These are phyloP conservation scores for Coelopa pilipes DNA, from an alignment of 2,888 invertebrate genomes.

Conservation along the genomic window DNA sequence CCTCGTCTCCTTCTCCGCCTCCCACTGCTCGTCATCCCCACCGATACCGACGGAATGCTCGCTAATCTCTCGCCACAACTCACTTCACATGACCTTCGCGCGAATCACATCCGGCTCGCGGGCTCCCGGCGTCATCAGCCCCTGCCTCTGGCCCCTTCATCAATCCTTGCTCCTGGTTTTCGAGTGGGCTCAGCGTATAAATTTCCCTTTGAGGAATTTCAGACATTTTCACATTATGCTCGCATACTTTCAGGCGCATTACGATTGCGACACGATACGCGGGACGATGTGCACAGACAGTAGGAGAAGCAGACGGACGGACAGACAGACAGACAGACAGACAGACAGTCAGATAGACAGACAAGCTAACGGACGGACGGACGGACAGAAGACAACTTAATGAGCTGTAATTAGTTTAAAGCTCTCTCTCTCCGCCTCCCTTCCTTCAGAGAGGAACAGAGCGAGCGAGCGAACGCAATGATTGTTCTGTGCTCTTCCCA, in stretches of 20 bases:
- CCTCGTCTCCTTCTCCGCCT: too few relatives aligned
- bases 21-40: too few relatives aligned
- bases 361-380: slow-evolving; percentile 6
- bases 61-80: too few relatives aligned
- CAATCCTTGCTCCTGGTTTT: background rate
- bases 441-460: slow-evolving; percentile 18
- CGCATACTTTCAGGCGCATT: slow-evolving; percentile 18
- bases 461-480: background rate
- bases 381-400: slow-evolving; percentile 49
- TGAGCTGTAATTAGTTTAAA: slow-evolving; percentile 50
- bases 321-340: too few relatives aligned
- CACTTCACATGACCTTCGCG: too few relatives aligned
- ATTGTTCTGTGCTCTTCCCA: too few relatives aligned
- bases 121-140: background rate
- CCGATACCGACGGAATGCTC: too few relatives aligned
- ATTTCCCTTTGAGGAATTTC: background rate
- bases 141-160: background rate
- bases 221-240: background rate
- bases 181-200: background rate
- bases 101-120: too few relatives aligned
- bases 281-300: too few relatives aligned
- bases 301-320: too few relatives aligned
- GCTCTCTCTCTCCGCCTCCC: slow-evolving; percentile 23
- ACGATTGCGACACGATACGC: slow-evolving; percentile 19
- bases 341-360: too few relatives aligned